A percentile compares a stretch with the other conserved stretches of the same genome.
Evolutionary conservation across 2,113 vertebrate species (phyloP).

Genomic region (Turnix velox): DNA sequence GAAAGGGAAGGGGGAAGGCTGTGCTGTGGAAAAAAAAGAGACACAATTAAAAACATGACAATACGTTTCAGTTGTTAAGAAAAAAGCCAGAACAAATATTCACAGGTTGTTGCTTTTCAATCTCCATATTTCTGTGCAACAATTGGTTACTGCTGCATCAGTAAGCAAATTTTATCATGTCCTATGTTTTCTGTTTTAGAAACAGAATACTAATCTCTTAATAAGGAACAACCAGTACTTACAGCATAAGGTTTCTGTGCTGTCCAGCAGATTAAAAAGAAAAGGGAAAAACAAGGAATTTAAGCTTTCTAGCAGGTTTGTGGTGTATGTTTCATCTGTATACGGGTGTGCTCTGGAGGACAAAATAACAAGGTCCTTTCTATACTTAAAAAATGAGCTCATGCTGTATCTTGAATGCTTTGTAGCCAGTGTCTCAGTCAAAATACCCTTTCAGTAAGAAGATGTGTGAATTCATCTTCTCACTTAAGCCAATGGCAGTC

Average conservation of each 20-base stretch:
- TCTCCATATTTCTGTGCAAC: background rate
- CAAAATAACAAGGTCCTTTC: background rate
- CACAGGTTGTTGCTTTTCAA: background rate
- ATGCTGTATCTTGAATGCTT: background rate
- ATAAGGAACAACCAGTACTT: background rate
- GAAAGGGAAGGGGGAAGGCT: background rate
- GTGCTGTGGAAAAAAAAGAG: background rate
- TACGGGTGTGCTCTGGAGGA: background rate
- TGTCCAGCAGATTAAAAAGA: background rate
- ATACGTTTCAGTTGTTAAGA: background rate
- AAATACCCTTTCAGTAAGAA: background rate
- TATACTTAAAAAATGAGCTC: background rate
- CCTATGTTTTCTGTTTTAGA: background rate
- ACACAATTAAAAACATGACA: background rate
- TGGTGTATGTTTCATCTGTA: background rate
- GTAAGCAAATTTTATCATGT: background rate
- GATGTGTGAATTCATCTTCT: background rate
- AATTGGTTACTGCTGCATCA: background rate
- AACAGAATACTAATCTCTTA: background rate
- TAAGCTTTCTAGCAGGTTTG: background rate
- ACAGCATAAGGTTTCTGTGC: background rate
- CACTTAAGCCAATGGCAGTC: background rate
- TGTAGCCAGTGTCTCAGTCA: background rate
- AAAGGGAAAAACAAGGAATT: background rate
- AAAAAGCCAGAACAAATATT: background rate